These are phyloP conservation scores for Grus americana DNA, from an alignment of 2,113 vertebrate species.

Conservation along the genomic window DNA sequence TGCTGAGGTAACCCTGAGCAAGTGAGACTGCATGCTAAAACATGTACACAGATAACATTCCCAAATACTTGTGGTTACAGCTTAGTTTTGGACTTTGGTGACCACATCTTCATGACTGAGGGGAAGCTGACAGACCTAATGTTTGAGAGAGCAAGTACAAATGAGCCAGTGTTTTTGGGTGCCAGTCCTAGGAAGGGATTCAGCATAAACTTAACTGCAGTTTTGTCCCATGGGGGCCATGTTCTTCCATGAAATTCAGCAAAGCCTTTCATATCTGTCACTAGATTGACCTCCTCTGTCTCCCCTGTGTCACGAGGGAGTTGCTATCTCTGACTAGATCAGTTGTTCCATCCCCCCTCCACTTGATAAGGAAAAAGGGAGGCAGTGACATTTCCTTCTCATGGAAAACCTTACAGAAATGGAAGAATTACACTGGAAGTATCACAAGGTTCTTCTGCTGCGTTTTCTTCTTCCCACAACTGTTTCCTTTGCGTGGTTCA, in stretches of 20 bases:
- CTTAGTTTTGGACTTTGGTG: not conserved
- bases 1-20: not conserved
- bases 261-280: not conserved
- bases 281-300: not conserved
- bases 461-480: not conserved
- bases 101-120: not conserved
- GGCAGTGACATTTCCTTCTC: not conserved
- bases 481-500: not conserved
- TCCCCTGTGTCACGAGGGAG: not conserved
- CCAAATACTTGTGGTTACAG: not conserved
- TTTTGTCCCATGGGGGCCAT: not conserved
- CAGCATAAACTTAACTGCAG: not conserved
- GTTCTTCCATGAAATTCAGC: not conserved
- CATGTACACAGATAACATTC: not conserved
- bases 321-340: not conserved
- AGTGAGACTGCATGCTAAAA: not conserved
- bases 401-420: constrained; percentile 13
- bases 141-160: not conserved
- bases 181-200: not conserved
- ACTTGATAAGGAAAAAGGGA: not conserved
- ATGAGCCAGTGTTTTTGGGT: not conserved
- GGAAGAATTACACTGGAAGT: not conserved
- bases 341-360: not conserved
- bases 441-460: not conserved
- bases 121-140: not conserved